phyloP scores from a whole-genome alignment of 2,888 invertebrate genomes.

The Digitonthophagus gazella region DNA sequence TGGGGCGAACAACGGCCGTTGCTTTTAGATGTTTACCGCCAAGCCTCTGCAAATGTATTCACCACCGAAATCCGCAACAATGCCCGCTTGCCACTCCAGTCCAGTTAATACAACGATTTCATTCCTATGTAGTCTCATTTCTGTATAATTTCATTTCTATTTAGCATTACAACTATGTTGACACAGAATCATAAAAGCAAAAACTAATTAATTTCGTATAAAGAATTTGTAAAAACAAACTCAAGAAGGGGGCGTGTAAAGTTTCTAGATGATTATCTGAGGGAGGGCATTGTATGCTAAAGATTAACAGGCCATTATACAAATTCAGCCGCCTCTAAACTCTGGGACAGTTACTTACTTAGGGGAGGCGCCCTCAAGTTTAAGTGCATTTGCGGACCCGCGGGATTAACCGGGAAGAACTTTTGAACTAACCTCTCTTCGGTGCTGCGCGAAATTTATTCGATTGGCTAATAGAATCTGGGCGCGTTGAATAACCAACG shows the following conservation, averaged over 20 bases:
- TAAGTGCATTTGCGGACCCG: conserved; percentile 20
- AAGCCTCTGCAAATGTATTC: neutral
- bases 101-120: no score
- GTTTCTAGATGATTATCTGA: conserved; percentile 11
- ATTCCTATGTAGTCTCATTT: no score
- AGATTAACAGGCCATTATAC: conserved; percentile 16
- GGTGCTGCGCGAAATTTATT: neutral
- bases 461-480: neutral
- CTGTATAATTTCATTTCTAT: neutral
- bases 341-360: conserved; percentile 22
- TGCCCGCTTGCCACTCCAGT: neutral
- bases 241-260: neutral
- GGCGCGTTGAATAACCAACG: neutral
- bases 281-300: conserved; percentile 8
- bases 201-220: neutral
- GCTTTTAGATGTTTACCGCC: neutral
- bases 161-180: neutral
- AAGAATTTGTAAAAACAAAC: neutral
- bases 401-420: neutral
- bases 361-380: conserved; percentile 3
- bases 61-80: neutral
- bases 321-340: conserved; percentile 16
- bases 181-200: neutral
- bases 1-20: neutral
- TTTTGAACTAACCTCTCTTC: neutral